A percentile compares a stretch with the other conserved stretches of the same genome.
Evolutionary conservation across 2,888 invertebrate species (phyloP).

Genomic region (Proisotoma minuta): DNA sequence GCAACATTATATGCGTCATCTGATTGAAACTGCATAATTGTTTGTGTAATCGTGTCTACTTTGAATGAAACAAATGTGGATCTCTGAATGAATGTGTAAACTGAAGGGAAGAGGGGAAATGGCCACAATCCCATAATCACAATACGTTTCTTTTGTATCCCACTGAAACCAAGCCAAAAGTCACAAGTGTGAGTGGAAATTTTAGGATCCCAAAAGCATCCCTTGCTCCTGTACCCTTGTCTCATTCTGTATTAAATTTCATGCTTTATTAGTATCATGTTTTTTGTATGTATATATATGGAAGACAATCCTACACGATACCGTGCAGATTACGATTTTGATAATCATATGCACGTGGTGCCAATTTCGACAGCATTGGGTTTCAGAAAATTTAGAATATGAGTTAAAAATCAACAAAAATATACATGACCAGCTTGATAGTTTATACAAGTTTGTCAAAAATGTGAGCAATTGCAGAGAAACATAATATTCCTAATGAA

Average conservation of each 20-base stretch:
- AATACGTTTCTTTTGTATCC: not conserved
- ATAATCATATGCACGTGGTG: constrained; percentile 14
- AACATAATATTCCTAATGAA: no score
- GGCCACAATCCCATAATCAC: constrained; percentile 4
- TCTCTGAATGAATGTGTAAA: no score
- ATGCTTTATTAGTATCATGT: constrained; percentile 10
- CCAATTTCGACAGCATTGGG: no score
- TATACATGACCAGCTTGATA: no score
- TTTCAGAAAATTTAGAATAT: no score
- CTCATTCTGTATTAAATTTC: no score
- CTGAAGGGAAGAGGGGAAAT: no score
- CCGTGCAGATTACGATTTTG: no score
- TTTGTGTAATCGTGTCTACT: not conserved
- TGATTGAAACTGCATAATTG: constrained; percentile 4
- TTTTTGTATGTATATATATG: constrained; percentile 4
- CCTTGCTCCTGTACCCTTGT: constrained; percentile 6
- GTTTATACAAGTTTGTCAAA: no score
- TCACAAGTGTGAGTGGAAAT: not conserved
- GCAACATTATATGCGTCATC: constrained; percentile 6
- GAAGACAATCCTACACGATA: no score
- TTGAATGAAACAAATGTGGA: not conserved
- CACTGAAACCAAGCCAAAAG: not conserved
- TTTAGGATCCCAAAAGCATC: not conserved
- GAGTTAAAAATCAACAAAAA: no score
- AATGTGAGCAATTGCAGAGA: no score